These are phyloP conservation scores for Hypotaenidia philippensis DNA, from an alignment of 2,797 vertebrate genomes.

Conservation along the genomic window DNA sequence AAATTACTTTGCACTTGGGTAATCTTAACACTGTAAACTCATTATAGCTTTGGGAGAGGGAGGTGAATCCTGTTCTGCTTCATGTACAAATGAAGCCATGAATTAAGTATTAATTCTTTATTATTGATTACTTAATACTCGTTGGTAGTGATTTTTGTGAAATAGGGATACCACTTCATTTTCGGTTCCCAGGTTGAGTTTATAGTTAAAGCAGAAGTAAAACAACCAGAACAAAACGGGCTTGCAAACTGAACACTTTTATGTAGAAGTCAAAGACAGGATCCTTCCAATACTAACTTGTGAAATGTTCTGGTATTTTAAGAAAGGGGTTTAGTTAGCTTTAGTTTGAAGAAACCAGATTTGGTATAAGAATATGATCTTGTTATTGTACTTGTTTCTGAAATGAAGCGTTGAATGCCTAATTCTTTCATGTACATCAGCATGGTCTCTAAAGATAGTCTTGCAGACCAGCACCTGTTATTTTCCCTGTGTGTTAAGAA, in stretches of 20 bases:
- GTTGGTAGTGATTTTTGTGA: slow-evolving; percentile 21
- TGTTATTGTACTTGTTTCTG: background rate
- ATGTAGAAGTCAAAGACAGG: background rate
- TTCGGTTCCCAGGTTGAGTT: slow-evolving; percentile 7
- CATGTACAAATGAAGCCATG: background rate
- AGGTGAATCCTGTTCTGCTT: slow-evolving; percentile 35
- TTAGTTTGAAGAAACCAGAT: background rate
- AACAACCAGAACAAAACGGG: background rate
- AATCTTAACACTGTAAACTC: background rate
- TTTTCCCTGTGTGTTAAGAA: background rate
- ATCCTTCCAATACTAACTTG: background rate
- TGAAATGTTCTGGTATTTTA: background rate
- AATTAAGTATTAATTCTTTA: slow-evolving; percentile 43
- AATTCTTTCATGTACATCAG: background rate
- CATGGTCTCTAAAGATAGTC: background rate
- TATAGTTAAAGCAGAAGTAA: background rate
- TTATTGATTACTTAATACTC: slow-evolving; percentile 43
- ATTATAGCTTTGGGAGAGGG: background rate
- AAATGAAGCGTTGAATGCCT: background rate
- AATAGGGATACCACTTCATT: background rate
- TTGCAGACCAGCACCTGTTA: background rate
- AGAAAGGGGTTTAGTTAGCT: background rate
- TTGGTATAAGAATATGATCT: background rate
- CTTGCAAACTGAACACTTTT: background rate
- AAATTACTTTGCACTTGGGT: slow-evolving; percentile 42